A percentile compares a stretch with the other conserved stretches of the same genome.
phyloP scores from a whole-genome alignment of 2,113 vertebrate species.

The Chaetodon auriga region DNA sequence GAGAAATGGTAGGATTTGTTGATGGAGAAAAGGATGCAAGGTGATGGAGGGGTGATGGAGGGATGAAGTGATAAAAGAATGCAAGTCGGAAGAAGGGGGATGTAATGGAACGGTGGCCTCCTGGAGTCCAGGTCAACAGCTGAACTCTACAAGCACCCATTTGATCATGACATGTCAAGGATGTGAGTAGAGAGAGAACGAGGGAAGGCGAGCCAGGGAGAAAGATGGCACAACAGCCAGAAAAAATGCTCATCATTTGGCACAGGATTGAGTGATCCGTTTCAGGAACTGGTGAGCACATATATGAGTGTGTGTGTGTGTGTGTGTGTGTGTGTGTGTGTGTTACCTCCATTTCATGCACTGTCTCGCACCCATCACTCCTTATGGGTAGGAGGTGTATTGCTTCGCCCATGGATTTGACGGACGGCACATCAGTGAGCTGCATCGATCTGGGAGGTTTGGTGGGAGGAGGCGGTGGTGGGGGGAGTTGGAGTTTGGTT shows the following conservation, averaged over 20 bases:
- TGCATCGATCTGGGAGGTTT: slow-evolving; percentile 78
- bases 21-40: slow-evolving; percentile 65
- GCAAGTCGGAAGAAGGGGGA: slow-evolving; percentile 42
- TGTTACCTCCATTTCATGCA: slow-evolving; percentile 69
- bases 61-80: slow-evolving; percentile 70
- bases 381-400: slow-evolving; percentile 72
- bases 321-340: slow-evolving; percentile 11
- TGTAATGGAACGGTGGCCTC: slow-evolving; percentile 65
- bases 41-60: slow-evolving; percentile 65
- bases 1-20: slow-evolving; percentile 69
- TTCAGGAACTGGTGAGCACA: slow-evolving; percentile 60
- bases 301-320: slow-evolving; percentile 1
- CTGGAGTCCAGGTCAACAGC: slow-evolving; percentile 74
- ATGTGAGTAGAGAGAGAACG: slow-evolving; percentile 57
- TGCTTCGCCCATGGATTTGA: slow-evolving; percentile 79
- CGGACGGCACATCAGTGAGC: slow-evolving; percentile 76
- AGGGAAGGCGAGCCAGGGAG: slow-evolving; percentile 31
- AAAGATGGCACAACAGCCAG: slow-evolving; percentile 63
- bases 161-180: slow-evolving; percentile 82
- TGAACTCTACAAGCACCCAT: slow-evolving; percentile 81
- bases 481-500: slow-evolving; percentile 59
- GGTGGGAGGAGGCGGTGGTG: slow-evolving; percentile 13
- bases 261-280: slow-evolving; percentile 73
- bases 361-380: slow-evolving; percentile 71
- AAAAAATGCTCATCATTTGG: slow-evolving; percentile 66